phyloP scores from a whole-genome alignment of 1,140 invertebrate genomes.

The Philopotamus ludificatus region DNA sequence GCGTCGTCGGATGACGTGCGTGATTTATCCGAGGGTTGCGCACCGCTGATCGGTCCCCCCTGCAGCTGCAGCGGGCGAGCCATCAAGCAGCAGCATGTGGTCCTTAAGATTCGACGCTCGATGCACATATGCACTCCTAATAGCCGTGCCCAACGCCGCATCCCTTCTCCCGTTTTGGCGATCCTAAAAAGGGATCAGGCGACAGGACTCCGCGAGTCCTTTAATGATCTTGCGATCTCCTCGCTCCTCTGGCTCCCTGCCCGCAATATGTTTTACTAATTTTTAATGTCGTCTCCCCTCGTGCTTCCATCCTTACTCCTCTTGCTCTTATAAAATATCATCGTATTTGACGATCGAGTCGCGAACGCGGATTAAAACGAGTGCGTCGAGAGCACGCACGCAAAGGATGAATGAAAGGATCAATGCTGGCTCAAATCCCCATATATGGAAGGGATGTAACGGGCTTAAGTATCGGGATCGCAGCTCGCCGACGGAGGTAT shows the following conservation, averaged over 20 bases:
- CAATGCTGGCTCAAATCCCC: conserved; percentile 10
- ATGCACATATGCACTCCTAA: conserved; percentile 36
- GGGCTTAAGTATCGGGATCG: conserved; percentile 27
- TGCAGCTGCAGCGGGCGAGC: neutral
- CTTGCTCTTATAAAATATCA: too few species aligned
- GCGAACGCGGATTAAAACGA: too few species aligned
- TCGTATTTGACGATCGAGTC: too few species aligned
- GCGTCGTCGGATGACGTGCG: neutral
- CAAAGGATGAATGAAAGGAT: too few species aligned
- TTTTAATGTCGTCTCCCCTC: conserved; percentile 24
- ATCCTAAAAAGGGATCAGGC: conserved; percentile 32
- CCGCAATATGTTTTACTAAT: conserved; percentile 36
- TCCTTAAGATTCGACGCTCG: conserved; percentile 22
- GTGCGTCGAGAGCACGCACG: too few species aligned
- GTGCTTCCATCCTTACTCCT: too few species aligned
- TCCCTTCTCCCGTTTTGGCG: conserved; percentile 38
- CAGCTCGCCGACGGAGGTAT: conserved; percentile 1
- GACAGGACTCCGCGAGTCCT: conserved; percentile 33
- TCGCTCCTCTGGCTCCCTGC: conserved; percentile 27
- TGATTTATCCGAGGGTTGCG: neutral
- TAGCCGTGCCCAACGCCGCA: conserved; percentile 39
- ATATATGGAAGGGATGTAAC: conserved; percentile 38
- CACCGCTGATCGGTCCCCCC: neutral
- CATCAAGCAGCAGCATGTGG: neutral
- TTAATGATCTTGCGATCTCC: neutral